Evolutionary conservation across 2,888 invertebrate species (phyloP), one percentile per base, ranked within the genome.

Genomic region (Phyllotreta cruciferae): DNA sequence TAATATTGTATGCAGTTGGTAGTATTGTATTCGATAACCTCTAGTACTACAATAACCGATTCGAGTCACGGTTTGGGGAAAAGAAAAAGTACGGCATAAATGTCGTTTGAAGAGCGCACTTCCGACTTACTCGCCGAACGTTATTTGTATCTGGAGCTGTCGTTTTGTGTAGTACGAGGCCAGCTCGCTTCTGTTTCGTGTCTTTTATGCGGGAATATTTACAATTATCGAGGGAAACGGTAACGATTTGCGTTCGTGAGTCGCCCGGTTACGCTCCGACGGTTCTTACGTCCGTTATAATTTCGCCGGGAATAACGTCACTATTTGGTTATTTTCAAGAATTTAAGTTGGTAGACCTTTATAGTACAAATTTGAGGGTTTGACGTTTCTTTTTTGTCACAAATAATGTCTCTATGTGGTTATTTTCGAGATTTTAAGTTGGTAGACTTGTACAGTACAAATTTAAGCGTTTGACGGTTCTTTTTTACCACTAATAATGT

Each of bases 31-130:
- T 41, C 5, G 41, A 41, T n/a, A 41, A 44, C 10, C 44, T 7
- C 44, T 10, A 5, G 10, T n/a, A 44, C 44, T 44, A 44, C 10
- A 1, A 44, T 9, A n/a, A 13, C 44, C 75, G 74, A 68, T 72
- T 70, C 69, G 67, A 73, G 77, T 78, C 77, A 78, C 78, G 77
- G n/a, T n/a, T n/a, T n/a, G n/a, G n/a, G 24, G 24, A 3, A 24
- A 24, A 4, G 24, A 24, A 77, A 72, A 72, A 70, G 64, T 71
- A 73, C 70, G 71, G 71, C 73, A 67, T 56, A 72, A 71, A 70
- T 75, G 75, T 73, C 74, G 71, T 69, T 24, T 68, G 64, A 63
- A 71, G 71, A 71, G 71, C 68, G 66, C 72, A 76, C 76, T 77
- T 77, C 76, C 77, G 74, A 77, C 75, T 75, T 74, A 70, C 70